Evolutionary conservation across 2,113 vertebrate species (phyloP), one percentile per base, ranked within the genome.

Genomic region (Rhodinocichla rosea): DNA sequence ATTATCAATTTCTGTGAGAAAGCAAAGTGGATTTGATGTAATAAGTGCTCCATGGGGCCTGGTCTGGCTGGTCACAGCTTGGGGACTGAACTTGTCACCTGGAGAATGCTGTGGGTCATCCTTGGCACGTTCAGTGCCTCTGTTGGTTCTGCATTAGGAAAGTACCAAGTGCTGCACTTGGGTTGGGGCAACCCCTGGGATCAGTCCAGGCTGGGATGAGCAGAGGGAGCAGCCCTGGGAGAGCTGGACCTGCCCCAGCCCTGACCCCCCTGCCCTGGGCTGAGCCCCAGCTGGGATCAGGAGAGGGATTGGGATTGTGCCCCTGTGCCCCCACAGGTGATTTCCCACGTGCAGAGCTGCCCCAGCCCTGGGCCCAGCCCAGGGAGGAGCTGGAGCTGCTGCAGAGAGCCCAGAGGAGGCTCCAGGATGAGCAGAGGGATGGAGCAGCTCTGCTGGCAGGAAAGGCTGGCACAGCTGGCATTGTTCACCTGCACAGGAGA

Each of bases 181-280:
- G 7, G 2, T 1, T 10, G 6, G 65, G 55, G 2, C 10, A 56
- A 1, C 1, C 13, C 24, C 55, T n/a, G 1, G 67, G 15, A 27
- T 50, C 35, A 7, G 0, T 15, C 76, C 76, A 65, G 76, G 57
- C 76, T 73, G 75, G 75, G 30, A 35, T 40, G 65, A 47, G 65
- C 56, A 63, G 49, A 47, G 9, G 74, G 85, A 63, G 56, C 64
- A 79, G 74, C 74, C 23, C 64, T 70, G 56, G 65, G 56, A 63
- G 47, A 40, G 65, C 74, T 69, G 64, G 39, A 19, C 0, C 56
- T 62, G 73, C 18, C 26, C 55, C 53, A 69, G 33, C 45, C 53
- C 83, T 33, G 63, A 75, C 10, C 21, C 26, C 32, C 42, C 71
- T 0, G 70, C 15, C 35, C 30, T 18, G 52, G 17, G 52, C 52